Evolutionary conservation across 2,113 vertebrate species (phyloP), one percentile per base, ranked within the genome.

Genomic region (Pollimyrus isidori): DNA sequence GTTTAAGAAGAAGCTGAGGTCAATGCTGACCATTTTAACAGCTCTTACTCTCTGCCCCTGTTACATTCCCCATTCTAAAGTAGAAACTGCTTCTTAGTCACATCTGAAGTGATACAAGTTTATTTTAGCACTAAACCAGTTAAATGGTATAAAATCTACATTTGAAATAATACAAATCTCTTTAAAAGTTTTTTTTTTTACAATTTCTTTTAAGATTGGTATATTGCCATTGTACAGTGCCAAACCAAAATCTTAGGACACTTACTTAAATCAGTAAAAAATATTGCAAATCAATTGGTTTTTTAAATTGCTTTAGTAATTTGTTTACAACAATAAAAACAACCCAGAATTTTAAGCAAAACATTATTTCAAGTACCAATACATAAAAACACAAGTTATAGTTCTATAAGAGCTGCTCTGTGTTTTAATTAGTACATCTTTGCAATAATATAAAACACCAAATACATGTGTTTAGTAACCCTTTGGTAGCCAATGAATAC

Each of bases 1-100:
- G 83, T 94, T 96, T 95, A 95, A 94, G 95, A 94, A 94, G 92
- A 95, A 96, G 96, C 94, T 96, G 96, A 96, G 95, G 48, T 92
- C 87, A 90, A 19, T 76, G 87, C 88, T 94, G 94, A 93, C 94
- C 90, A 90, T 92, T 94, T 94, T 91, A 94, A 90, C 93, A 95
- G 93, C 95, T 96, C 96, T 96, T 94, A 94, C 95, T 96, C 96
- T 95, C 95, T 96, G 94, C 94, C 95, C 95, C 80, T 69, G 91
- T 92, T 94, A 94, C 95, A 95, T 96, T 96, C 96, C 94, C 91
- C 93, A 89, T 91, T 92, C 94, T 93, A 94, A 95, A 96, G 95
- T 90, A 93, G 91, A 95, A 95, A 95, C 94, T 95, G 90, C 94
- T 94, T 92, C 92, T 94, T 92, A 94, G 95, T 96, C 94, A 96